phyloP scores from a whole-genome alignment of 2,888 invertebrate species.

The Sesia bembeciformis region DNA sequence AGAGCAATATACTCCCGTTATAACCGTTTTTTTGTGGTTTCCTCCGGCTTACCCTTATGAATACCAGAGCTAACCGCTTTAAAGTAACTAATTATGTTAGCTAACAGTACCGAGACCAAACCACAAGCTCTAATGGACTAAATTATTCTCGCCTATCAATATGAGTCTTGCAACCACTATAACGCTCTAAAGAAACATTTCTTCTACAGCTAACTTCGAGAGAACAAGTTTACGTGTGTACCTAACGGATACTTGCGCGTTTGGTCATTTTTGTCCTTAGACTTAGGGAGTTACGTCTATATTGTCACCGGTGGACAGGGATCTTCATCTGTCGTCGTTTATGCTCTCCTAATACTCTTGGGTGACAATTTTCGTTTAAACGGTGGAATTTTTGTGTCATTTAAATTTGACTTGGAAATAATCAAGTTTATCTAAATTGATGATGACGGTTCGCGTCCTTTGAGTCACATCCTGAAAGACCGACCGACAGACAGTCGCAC shows the following conservation, averaged over 20 bases:
- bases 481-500: slow-evolving; percentile 21
- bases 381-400: neutral
- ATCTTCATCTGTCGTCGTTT: slow-evolving; percentile 5
- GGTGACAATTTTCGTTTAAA: slow-evolving; percentile 41
- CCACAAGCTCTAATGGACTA: slow-evolving; percentile 19
- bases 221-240: no score
- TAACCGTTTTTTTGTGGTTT: slow-evolving; percentile 34
- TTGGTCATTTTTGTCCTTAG: no score
- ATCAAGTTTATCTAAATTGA: neutral
- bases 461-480: slow-evolving; percentile 53
- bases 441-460: slow-evolving; percentile 16
- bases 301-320: no score
- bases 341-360: slow-evolving; percentile 37
- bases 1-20: slow-evolving; percentile 15
- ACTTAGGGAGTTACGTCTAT: no score
- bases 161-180: slow-evolving; percentile 13
- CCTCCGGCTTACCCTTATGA: slow-evolving; percentile 7
- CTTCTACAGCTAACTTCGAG: no score
- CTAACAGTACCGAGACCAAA: slow-evolving; percentile 25
- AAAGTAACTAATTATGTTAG: slow-evolving; percentile 22
- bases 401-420: no score
- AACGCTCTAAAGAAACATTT: no score
- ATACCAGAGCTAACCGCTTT: slow-evolving; percentile 17
- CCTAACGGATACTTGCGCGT: no score
- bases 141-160: slow-evolving; percentile 5